A percentile compares a stretch with the other conserved stretches of the same genome.
phyloP scores from a whole-genome alignment of 1,140 invertebrate genomes.

The Helicoverpa armigera region DNA sequence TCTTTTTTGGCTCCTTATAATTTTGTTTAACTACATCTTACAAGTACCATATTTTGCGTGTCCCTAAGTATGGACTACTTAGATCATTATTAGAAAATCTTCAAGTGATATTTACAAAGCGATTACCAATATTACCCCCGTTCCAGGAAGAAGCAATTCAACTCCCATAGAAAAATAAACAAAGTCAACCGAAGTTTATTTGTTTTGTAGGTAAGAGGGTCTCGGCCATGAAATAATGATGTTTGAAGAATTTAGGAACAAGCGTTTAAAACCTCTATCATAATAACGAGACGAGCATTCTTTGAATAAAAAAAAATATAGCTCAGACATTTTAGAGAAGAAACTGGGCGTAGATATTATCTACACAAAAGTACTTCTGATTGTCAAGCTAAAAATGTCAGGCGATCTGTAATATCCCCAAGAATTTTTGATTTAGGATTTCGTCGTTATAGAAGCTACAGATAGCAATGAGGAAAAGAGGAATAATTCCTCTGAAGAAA shows the following conservation, averaged over 20 bases:
- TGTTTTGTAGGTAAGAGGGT: constrained; percentile 72
- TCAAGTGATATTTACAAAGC: constrained; percentile 68
- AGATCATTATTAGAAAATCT: constrained; percentile 36
- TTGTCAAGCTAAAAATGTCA: constrained; percentile 36
- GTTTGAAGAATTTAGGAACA: constrained; percentile 68
- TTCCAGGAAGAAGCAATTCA: constrained; percentile 77
- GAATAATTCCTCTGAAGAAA: constrained; percentile 25
- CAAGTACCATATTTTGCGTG: not conserved
- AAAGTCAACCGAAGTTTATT: constrained; percentile 77
- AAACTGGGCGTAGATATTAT: constrained; percentile 34
- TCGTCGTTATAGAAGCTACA: constrained; percentile 4
- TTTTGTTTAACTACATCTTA: constrained; percentile 6
- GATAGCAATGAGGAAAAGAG: constrained; percentile 21
- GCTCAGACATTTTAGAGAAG: constrained; percentile 26
- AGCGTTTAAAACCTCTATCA: constrained; percentile 54
- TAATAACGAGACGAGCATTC: constrained; percentile 46
- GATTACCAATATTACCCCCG: constrained; percentile 74
- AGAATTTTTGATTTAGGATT: constrained; percentile 49
- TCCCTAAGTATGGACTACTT: constrained; percentile 33
- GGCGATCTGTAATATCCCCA: constrained; percentile 32
- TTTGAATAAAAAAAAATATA: constrained; percentile 51
- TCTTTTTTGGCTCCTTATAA: constrained; percentile 6
- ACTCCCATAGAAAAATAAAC: constrained; percentile 77
- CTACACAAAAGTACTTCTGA: constrained; percentile 6
- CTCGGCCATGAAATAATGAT: constrained; percentile 69